Conservation (phyloP, 2,888 invertebrate genomes). For the Macrosiphum euphorbiae region DNA sequence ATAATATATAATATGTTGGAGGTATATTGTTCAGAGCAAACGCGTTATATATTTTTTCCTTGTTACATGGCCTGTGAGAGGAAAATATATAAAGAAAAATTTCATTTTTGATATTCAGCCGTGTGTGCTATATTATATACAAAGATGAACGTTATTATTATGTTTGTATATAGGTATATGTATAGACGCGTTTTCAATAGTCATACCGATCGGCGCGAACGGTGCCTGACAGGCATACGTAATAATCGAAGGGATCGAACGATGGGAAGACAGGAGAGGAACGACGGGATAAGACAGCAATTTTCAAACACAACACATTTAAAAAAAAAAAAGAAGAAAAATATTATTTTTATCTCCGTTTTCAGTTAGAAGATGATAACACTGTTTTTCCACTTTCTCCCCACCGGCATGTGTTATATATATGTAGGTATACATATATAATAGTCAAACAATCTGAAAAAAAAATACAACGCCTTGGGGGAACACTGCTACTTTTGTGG, state of each 20-base stretch:
- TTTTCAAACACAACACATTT: constrained; percentile 50
- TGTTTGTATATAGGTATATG: background rate
- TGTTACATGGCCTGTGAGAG: background rate
- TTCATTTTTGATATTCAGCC: constrained; percentile 24
- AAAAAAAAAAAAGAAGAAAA: constrained; percentile 20
- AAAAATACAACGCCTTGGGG: constrained; percentile 44
- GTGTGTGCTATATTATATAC: background rate
- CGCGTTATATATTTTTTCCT: background rate
- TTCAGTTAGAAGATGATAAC: constrained; percentile 54
- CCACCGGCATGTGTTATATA: background rate
- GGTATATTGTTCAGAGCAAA: background rate
- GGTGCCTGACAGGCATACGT: constrained; percentile 55
- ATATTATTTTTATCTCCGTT: constrained; percentile 32
- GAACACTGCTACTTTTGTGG: background rate
- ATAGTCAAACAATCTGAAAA: constrained; percentile 28
- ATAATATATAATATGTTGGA: background rate
- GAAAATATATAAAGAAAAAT: background rate
- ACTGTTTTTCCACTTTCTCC: constrained; percentile 26
- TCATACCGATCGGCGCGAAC: constrained; percentile 21
- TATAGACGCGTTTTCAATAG: constrained; percentile 6
- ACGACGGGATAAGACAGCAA: constrained; percentile 27
- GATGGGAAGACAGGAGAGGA: background rate
- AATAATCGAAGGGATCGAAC: constrained; percentile 54
- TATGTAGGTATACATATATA: background rate
- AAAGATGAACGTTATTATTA: constrained; percentile 2